Evolutionary conservation across 2,113 vertebrate species (phyloP).

Genomic region (human): GRCh38 chr14:72905501-72906000

Average conservation of each 20-base stretch:
- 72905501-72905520: background rate
- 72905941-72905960: too few species aligned
- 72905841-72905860: background rate
- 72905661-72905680: background rate
- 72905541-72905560: background rate
- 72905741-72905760: background rate
- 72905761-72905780: background rate
- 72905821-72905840: background rate
- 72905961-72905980: too few species aligned
- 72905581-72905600: too few species aligned
- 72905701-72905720: background rate
- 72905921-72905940: too few species aligned
- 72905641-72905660: background rate
- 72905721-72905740: background rate
- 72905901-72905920: too few species aligned
- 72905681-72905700: background rate
- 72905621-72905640: background rate
- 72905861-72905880: background rate
- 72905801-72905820: background rate
- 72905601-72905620: background rate
- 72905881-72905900: background rate
- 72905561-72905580: background rate
- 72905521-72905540: background rate
- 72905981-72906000: too few species aligned
- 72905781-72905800: conserved; percentile 4